Percentiles rank a stretch among this genome's conserved stretches.
phyloP scores from a whole-genome alignment of 2,888 invertebrate genomes.

The Ceratothoa steindachneri region DNA sequence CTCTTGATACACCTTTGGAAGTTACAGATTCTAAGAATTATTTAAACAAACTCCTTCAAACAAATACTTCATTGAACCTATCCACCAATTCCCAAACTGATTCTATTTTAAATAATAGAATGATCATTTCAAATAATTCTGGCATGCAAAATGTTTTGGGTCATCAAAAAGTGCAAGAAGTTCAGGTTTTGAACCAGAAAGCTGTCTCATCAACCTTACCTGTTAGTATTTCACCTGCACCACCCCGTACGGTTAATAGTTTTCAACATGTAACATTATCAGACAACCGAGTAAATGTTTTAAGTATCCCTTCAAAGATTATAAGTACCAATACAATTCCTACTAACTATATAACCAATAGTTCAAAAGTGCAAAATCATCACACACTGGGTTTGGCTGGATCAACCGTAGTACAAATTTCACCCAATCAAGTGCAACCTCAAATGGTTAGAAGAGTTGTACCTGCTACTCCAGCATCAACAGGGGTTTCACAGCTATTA shows the following conservation, averaged over 20 bases:
- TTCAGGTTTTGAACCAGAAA: not conserved
- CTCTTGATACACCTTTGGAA: not conserved
- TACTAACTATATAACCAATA: not conserved
- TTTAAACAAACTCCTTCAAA: too few species aligned
- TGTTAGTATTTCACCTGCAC: not conserved
- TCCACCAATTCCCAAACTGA: not conserved
- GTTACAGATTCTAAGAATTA: too few species aligned
- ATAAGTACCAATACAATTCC: not conserved
- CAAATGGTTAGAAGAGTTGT: slow-evolving; percentile 19
- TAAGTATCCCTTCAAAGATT: not conserved
- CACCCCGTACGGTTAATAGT: not conserved
- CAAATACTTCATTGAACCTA: not conserved
- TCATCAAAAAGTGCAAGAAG: not conserved
- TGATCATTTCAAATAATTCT: not conserved
- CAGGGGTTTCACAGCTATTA: slow-evolving; percentile 7
- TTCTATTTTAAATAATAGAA: not conserved
- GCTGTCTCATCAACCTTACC: not conserved
- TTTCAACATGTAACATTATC: not conserved
- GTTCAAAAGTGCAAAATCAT: slow-evolving; percentile 9
- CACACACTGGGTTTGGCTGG: slow-evolving; percentile 10
- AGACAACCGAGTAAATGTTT: not conserved
- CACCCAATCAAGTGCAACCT: slow-evolving; percentile 11
- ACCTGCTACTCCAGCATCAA: slow-evolving; percentile 16
- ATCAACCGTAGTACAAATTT: not conserved
- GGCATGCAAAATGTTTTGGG: not conserved